Base-by-base conservation (phyloP, 2,888 invertebrate species). In the Scelioninae gen. 2 region DNA sequence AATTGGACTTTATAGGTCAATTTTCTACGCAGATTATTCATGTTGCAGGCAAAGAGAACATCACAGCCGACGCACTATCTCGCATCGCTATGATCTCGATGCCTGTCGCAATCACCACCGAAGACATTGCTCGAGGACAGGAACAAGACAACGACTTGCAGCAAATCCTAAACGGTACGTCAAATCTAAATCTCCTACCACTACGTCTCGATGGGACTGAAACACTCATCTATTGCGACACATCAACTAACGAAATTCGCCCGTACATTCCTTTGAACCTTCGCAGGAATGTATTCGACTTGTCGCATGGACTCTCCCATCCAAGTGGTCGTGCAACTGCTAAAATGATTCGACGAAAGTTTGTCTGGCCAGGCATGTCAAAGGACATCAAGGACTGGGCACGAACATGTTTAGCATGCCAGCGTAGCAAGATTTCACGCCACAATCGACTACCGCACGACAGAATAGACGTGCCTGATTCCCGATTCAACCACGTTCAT, bases 61-160 rank as follows among this genome's bases (percentile, higher is more conserved):
- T 31, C 10, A 16, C 31, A 9, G 46, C 46, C 7, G 46, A 48
- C 10, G 35, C 43, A 4, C 46, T 15, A 55, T 57, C 37, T n/a
- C 28, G 46, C 0, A 10, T 48, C 4, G 2, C 15, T 15, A 4
- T 11, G 6, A 35, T 48, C n/a, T 43, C 19, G 35, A 37, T 31
- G 43, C 43, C 73, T 48, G 13, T 10, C 28, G 13, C 15, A 1
- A 5, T 69, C 19, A 5, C 22, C 0, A 33, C 37, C 0, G 28
- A 13, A 4, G 43, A 48, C 1, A 10, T 48, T 0, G 28, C 46
- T 4, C 0, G 0, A 1, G 46, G 15, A 1, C 46, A 48, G 10
- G 25, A 25, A 25, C 25, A 25, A 25, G 25, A 25, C 25, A 25
- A 3, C 6, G 25, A 25, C 3, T 6, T 25, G 6, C 25, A 25